Conservation (phyloP, 2,888 invertebrate genomes). For the Caenorhabditis sinica region DNA sequence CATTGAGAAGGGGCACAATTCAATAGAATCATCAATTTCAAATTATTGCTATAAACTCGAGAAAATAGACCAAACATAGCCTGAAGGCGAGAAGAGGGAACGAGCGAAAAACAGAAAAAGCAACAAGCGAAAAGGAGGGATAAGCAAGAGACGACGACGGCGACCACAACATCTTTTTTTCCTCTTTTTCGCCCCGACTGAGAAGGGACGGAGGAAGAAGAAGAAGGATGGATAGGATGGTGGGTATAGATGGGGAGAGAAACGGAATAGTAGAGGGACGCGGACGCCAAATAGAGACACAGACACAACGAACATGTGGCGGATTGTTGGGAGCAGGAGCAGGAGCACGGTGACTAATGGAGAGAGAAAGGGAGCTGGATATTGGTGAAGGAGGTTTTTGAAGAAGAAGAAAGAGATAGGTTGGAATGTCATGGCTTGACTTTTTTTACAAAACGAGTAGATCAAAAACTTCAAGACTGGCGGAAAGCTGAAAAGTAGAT, state of each 20-base stretch:
- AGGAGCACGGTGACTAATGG: conserved; percentile 48
- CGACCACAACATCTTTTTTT: conserved; percentile 51
- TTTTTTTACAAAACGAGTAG: background rate
- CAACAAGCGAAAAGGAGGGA: conserved; percentile 56
- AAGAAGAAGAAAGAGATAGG: conserved; percentile 8
- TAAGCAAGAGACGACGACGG: conserved; percentile 47
- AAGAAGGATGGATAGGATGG: conserved; percentile 21
- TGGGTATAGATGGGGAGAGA: conserved; percentile 17
- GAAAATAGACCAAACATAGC: conserved; percentile 26
- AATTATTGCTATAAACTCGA: conserved; percentile 10
- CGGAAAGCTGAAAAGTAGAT: conserved; percentile 5
- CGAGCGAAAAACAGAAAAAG: conserved; percentile 57
- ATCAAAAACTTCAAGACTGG: background rate
- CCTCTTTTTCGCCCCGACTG: conserved; percentile 26
- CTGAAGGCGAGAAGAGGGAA: conserved; percentile 4
- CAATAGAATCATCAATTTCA: conserved; percentile 20
- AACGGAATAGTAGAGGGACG: conserved; percentile 29
- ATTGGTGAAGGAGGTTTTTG: conserved; percentile 31
- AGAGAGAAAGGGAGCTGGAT: conserved; percentile 33
- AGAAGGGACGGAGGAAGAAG: conserved; percentile 42
- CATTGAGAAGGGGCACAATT: conserved; percentile 3
- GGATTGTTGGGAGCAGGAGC: conserved; percentile 37
- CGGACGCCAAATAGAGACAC: conserved; percentile 51
- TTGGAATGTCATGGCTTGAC: conserved; percentile 14
- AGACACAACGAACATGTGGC: conserved; percentile 59